phyloP scores from a whole-genome alignment of 2,797 vertebrate genomes.

The Ptychadena robeensis region DNA sequence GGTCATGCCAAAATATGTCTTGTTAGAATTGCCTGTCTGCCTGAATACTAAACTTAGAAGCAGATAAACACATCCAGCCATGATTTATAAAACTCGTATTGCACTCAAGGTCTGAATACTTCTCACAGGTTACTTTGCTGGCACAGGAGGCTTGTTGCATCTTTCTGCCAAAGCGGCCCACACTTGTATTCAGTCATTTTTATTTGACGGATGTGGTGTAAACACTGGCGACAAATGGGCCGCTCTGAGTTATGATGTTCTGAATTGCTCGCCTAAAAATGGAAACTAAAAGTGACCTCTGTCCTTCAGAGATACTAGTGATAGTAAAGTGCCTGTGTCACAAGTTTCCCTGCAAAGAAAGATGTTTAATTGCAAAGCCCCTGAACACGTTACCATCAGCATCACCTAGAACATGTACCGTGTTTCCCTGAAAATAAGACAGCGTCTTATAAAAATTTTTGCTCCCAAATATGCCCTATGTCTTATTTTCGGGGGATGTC shows the following conservation, averaged over 20 bases:
- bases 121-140: slow-evolving; percentile 5
- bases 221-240: slow-evolving; percentile 11
- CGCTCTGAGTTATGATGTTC: background rate
- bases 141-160: background rate
- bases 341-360: no score
- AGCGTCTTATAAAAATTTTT: no score
- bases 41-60: slow-evolving; percentile 16
- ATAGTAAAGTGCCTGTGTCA: no score
- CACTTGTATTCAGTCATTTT: slow-evolving; percentile 14
- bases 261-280: background rate
- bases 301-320: background rate
- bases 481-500: no score
- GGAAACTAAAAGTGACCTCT: background rate
- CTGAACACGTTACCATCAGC: no score
- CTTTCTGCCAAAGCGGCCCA: slow-evolving; percentile 18
- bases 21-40: slow-evolving; percentile 9
- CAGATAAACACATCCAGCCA: slow-evolving; percentile 16
- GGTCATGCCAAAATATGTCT: background rate
- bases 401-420: no score
- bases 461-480: no score
- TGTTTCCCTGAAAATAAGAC: no score
- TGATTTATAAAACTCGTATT: slow-evolving; percentile 38
- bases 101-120: slow-evolving; percentile 7
- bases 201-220: slow-evolving; percentile 1
- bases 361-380: no score